Conservation (phyloP, 2,797 vertebrate genomes). For the Malacoctenus gilli region DNA sequence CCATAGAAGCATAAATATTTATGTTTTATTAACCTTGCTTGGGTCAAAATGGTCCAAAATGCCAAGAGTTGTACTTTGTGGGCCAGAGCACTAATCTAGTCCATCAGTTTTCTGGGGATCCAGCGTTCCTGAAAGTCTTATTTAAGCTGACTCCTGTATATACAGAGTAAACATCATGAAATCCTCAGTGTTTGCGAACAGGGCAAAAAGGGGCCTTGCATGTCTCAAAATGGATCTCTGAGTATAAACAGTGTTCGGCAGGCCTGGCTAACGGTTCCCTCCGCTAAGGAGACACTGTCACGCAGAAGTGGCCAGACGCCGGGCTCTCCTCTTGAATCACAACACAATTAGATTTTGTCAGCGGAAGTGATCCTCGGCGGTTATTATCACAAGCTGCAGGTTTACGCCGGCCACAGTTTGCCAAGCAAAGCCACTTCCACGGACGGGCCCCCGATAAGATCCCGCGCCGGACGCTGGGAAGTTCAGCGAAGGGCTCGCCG, state of each 20-base stretch:
- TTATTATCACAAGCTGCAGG: constrained; percentile 45
- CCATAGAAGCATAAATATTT: constrained; percentile 78
- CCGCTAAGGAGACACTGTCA: constrained; percentile 78
- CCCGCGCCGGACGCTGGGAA: constrained; percentile 23
- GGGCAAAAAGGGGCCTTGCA: constrained; percentile 71
- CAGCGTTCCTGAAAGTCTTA: constrained; percentile 72
- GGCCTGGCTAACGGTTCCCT: constrained; percentile 78
- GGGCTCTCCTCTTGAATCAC: constrained; percentile 55
- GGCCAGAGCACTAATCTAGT: constrained; percentile 78
- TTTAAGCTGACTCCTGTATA: constrained; percentile 85
- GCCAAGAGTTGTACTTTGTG: constrained; percentile 63
- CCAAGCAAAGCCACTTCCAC: constrained; percentile 39
- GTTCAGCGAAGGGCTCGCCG: constrained; percentile 8
- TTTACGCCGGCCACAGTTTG: constrained; percentile 45
- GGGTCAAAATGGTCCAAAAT: constrained; percentile 71
- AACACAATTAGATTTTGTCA: constrained; percentile 60
- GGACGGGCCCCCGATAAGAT: constrained; percentile 27
- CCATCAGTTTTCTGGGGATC: constrained; percentile 76
- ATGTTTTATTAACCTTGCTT: constrained; percentile 76
- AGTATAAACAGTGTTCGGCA: constrained; percentile 82
- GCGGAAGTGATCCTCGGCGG: constrained; percentile 46
- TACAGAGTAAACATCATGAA: constrained; percentile 82
- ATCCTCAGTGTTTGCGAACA: constrained; percentile 78
- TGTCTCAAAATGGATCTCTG: constrained; percentile 78
- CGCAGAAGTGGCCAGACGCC: constrained; percentile 75